These are phyloP conservation scores for Tyto alba DNA, from an alignment of 2,113 vertebrate genomes.

Conservation along the genomic window DNA sequence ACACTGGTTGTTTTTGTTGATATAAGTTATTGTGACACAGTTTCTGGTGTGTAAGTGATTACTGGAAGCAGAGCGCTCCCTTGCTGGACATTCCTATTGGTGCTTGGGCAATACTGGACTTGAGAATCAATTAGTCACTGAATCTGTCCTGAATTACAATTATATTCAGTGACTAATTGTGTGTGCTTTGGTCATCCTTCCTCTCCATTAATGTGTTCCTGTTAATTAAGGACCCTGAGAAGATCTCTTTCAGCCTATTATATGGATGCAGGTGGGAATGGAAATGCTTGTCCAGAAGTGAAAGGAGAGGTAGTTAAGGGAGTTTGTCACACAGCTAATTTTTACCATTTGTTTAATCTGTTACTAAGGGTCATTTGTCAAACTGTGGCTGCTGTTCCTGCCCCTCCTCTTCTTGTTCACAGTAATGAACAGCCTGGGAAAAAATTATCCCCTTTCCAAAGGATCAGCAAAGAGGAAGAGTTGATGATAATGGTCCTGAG, in stretches of 20 bases:
- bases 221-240: slow-evolving; percentile 16
- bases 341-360: slow-evolving; percentile 69
- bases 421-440: slow-evolving; percentile 52
- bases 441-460: slow-evolving; percentile 15
- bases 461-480: slow-evolving; percentile 43
- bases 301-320: not conserved
- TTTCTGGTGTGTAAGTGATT: not conserved
- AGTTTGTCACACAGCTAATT: slow-evolving; percentile 40
- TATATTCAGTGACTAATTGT: not conserved
- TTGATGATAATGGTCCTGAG: slow-evolving; percentile 33
- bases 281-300: not conserved
- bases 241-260: not conserved
- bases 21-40: not conserved
- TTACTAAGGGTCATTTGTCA: slow-evolving; percentile 63
- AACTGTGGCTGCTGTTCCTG: slow-evolving; percentile 32
- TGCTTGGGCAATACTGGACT: not conserved
- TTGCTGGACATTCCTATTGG: not conserved
- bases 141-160: slow-evolving; percentile 4
- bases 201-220: not conserved
- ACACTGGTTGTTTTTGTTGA: not conserved
- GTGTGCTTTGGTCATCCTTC: slow-evolving; percentile 24
- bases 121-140: not conserved
- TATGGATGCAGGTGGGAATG: not conserved
- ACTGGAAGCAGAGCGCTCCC: not conserved
- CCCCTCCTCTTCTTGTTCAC: slow-evolving; percentile 9